These are phyloP conservation scores for Bothrops alternatus DNA, from an alignment of 2,797 vertebrate species.

Conservation along the genomic window DNA sequence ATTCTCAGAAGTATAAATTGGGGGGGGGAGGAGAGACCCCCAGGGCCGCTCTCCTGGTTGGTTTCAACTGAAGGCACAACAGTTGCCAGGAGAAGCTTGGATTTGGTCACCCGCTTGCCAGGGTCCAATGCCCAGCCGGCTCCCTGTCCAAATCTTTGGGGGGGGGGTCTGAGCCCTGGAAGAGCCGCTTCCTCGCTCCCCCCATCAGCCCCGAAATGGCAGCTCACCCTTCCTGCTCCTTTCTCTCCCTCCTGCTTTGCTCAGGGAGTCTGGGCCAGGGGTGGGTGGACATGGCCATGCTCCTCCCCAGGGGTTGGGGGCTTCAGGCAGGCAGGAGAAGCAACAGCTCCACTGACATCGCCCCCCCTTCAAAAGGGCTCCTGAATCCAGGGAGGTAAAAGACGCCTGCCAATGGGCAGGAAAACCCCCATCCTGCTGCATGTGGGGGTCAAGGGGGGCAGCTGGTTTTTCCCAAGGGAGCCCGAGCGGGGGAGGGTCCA, in stretches of 20 bases:
- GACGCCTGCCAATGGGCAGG: rapidly evolving
- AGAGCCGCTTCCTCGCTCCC: neutral
- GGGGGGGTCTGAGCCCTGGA: neutral
- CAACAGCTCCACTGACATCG: neutral
- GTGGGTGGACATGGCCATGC: neutral
- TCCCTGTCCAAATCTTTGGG: neutral
- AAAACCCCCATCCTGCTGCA: neutral
- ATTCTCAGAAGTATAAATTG: neutral
- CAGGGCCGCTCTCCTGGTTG: neutral
- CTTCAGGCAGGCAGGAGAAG: neutral
- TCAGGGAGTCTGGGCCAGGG: neutral
- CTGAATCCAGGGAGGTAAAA: neutral
- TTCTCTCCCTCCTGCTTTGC: too few relatives aligned
- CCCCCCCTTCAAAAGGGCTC: neutral
- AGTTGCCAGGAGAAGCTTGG: neutral
- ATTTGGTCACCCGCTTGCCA: rapidly evolving
- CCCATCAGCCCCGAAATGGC: neutral
- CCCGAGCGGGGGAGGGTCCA: neutral
- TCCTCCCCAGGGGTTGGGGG: neutral
- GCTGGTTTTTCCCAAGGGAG: neutral
- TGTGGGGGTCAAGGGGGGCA: neutral
- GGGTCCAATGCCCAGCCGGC: rapidly evolving
- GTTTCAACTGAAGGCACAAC: rapidly evolving
- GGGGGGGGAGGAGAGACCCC: too few relatives aligned
- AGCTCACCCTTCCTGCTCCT: too few relatives aligned